A percentile compares a stretch with the other conserved stretches of the same genome.
Evolutionary conservation across 2,888 invertebrate genomes (phyloP).

Genomic region (Platerodrilus igneus): DNA sequence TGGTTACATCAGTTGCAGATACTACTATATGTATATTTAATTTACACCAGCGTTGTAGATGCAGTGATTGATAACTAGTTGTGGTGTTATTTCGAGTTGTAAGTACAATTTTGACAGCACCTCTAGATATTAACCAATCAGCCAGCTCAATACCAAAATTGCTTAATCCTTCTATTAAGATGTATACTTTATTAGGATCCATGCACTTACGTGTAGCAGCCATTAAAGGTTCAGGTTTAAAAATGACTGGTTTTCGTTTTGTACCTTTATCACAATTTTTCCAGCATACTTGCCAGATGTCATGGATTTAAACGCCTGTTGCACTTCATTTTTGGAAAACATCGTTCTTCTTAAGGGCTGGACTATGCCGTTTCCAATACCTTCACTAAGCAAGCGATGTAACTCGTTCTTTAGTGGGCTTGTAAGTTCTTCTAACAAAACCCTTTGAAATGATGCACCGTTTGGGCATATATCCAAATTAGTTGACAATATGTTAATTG

Average conservation of each 20-base stretch:
- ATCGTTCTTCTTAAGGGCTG: conserved; percentile 62
- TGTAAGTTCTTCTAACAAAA: too few relatives aligned
- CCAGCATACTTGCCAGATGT: conserved; percentile 74
- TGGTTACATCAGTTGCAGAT: conserved; percentile 64
- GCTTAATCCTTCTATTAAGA: conserved; percentile 77
- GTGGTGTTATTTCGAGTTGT: conserved; percentile 74
- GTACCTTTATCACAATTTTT: conserved; percentile 54
- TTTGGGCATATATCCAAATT: too few relatives aligned
- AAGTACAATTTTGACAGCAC: conserved; percentile 71
- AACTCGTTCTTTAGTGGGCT: too few relatives aligned
- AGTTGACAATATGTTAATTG: too few relatives aligned
- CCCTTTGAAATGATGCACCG: too few relatives aligned
- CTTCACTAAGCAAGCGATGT: conserved; percentile 52
- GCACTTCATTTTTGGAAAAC: conserved; percentile 62
- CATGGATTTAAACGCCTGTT: conserved; percentile 65
- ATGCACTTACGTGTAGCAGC: conserved; percentile 39
- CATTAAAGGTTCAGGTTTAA: conserved; percentile 37
- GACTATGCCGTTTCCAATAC: conserved; percentile 60
- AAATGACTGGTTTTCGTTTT: conserved; percentile 39
- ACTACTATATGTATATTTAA: conserved; percentile 55
- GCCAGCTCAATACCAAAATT: conserved; percentile 88
- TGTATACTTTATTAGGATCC: conserved; percentile 50
- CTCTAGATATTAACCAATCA: conserved; percentile 79
- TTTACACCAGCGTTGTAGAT: conserved; percentile 54
- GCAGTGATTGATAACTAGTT: conserved; percentile 76